A percentile compares a stretch with the other conserved stretches of the same genome.
Evolutionary conservation across 2,888 invertebrate species (phyloP).

Genomic region (Polyploca ridens): DNA sequence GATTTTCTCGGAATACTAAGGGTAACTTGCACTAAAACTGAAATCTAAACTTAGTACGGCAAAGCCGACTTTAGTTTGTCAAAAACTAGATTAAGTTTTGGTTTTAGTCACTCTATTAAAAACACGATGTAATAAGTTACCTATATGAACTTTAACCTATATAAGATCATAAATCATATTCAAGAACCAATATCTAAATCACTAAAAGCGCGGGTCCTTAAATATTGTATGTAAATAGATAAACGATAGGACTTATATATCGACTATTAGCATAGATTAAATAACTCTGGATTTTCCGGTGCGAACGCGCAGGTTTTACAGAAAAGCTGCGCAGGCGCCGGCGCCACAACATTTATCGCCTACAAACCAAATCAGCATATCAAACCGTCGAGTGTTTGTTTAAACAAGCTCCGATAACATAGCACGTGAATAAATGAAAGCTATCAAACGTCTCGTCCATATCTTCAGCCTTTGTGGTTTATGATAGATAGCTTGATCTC

Average conservation of each 20-base stretch:
- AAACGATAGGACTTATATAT: slow-evolving; percentile 31
- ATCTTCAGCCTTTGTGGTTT: neutral
- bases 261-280: slow-evolving; percentile 38
- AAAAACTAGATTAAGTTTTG: no score
- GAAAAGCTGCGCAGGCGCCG: slow-evolving; percentile 31
- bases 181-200: slow-evolving; percentile 14
- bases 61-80: no score
- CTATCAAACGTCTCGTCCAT: slow-evolving; percentile 4
- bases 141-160: no score
- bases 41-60: no score
- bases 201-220: slow-evolving; percentile 10
- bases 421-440: slow-evolving; percentile 58
- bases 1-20: no score
- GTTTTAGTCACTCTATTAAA: no score
- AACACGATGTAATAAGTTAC: no score
- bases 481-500: no score
- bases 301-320: slow-evolving; percentile 52
- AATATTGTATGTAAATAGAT: slow-evolving; percentile 18
- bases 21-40: no score
- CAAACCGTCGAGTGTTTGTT: slow-evolving; percentile 46
- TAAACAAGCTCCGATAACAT: slow-evolving; percentile 45
- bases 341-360: slow-evolving; percentile 35
- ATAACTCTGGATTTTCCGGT: slow-evolving; percentile 47
- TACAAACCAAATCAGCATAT: slow-evolving; percentile 57
- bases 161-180: neutral